These are phyloP conservation scores for Actinia equina DNA, from an alignment of 64 coral and sea anemone genomes.

Conservation along the genomic window DNA sequence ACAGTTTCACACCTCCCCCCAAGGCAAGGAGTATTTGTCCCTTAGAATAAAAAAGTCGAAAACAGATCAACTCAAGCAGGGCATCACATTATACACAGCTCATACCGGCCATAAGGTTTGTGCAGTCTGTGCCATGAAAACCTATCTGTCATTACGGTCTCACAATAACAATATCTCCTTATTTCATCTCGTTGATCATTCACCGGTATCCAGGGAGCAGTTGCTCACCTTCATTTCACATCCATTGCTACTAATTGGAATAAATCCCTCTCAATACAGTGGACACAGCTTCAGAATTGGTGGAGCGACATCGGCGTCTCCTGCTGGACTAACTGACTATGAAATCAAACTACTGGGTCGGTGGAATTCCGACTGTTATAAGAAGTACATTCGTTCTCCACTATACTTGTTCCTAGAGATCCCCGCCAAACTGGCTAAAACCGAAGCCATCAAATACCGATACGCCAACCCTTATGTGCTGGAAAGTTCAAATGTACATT, in stretches of 20 bases:
- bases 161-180: not conserved
- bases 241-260: not conserved
- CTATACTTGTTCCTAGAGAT: too few relatives aligned
- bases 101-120: conserved; percentile 23
- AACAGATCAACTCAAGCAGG: conserved; percentile 7
- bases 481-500: too few relatives aligned
- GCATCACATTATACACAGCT: not conserved
- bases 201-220: not conserved
- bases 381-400: conserved; percentile 3
- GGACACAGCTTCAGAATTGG: conserved; percentile 33
- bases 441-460: not conserved
- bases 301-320: conserved; percentile 18
- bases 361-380: conserved; percentile 18
- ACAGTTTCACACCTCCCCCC: not conserved
- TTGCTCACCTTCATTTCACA: conserved; percentile 19
- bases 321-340: conserved; percentile 25
- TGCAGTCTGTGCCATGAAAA: conserved; percentile 19
- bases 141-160: not conserved
- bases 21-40: not conserved
- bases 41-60: conserved; percentile 28
- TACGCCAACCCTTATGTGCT: conserved; percentile 4
- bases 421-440: not conserved
- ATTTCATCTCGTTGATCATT: not conserved
- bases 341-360: conserved; percentile 23
- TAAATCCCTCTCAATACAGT: too few relatives aligned